These are phyloP conservation scores for Brenthis hecate DNA, from an alignment of 2,888 invertebrate species.

Conservation along the genomic window DNA sequence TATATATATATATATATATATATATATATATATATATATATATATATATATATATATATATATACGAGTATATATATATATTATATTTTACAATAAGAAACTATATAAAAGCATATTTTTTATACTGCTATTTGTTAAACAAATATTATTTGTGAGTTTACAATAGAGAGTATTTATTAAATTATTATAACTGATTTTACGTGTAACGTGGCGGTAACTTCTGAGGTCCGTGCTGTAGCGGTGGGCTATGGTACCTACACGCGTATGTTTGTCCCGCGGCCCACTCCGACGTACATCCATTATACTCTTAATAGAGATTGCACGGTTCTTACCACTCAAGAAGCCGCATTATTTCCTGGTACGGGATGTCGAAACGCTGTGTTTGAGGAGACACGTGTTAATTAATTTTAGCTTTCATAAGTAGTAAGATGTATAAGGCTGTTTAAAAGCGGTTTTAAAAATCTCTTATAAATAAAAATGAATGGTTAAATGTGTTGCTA, in stretches of 20 bases:
- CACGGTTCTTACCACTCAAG: conserved; percentile 39
- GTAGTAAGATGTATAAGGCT: neutral
- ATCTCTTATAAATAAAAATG: too few relatives aligned
- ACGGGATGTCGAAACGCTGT: conserved; percentile 32
- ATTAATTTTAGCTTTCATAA: conserved; percentile 24
- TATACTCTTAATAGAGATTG: conserved; percentile 40
- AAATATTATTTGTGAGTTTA: too few relatives aligned
- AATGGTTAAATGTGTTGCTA: too few relatives aligned
- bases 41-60: conserved; percentile 1
- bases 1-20: too few relatives aligned
- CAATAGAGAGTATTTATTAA: too few relatives aligned
- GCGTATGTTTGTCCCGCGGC: conserved; percentile 39
- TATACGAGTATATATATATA: too few relatives aligned
- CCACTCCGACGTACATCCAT: conserved; percentile 35
- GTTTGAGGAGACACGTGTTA: conserved; percentile 30
- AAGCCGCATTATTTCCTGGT: conserved; percentile 38
- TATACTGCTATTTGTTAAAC: too few relatives aligned
- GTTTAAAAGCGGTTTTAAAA: neutral
- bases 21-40: neutral
- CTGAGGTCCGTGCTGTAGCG: conserved; percentile 16
- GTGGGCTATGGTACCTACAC: conserved; percentile 18
- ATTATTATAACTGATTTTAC: too few relatives aligned
- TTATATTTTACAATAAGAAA: conserved; percentile 11
- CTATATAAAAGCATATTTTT: neutral
- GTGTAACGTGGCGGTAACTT: conserved; percentile 30